Percentiles rank a stretch among this genome's conserved stretches.
Conservation (phyloP, 2,888 invertebrate genomes). For the Calephelis perditalis region DNA sequence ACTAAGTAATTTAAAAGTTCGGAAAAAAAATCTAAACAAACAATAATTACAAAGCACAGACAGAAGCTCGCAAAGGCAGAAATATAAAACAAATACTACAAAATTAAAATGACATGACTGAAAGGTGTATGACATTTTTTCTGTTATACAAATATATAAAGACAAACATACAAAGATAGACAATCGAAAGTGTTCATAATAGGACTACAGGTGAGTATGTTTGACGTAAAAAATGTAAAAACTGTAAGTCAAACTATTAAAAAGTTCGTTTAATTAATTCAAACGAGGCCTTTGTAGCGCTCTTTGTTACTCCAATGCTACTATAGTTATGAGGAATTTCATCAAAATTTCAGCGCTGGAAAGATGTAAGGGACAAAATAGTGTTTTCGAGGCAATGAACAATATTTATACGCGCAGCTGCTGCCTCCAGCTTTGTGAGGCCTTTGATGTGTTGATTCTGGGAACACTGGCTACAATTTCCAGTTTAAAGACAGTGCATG, state of each 20-base stretch:
- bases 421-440: slow-evolving; percentile 7
- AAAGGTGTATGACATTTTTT: background rate
- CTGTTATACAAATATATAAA: no score
- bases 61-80: slow-evolving; percentile 49
- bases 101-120: background rate
- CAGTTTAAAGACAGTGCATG: background rate
- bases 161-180: no score
- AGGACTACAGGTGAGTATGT: no score
- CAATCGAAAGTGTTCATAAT: no score
- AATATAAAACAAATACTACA: slow-evolving; percentile 19
- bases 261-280: background rate
- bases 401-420: background rate
- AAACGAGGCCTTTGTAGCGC: background rate
- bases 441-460: slow-evolving; percentile 7
- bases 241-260: no score
- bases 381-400: slow-evolving; percentile 4
- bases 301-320: background rate
- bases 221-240: no score
- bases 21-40: slow-evolving; percentile 34
- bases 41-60: slow-evolving; percentile 43
- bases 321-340: slow-evolving; percentile 11
- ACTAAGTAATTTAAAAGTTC: slow-evolving; percentile 16
- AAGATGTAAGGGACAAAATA: slow-evolving; percentile 12
- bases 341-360: slow-evolving; percentile 14
- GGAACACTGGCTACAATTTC: background rate